Evolutionary conservation across 2,888 invertebrate genomes (phyloP), one percentile per base, ranked within the genome.

Genomic region (Thalpophila matura): DNA sequence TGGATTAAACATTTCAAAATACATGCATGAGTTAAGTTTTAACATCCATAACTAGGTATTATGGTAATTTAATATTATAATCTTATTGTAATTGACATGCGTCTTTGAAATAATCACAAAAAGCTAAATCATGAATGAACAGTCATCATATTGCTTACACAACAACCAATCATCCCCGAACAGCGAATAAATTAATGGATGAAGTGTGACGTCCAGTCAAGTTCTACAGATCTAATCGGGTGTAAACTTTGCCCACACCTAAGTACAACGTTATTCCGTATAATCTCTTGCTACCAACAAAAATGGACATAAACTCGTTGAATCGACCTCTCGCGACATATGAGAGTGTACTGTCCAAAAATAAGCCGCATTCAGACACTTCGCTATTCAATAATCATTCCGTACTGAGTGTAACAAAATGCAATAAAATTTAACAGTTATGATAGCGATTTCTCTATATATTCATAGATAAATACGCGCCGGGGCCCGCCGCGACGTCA

Each of bases 351-450:
- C 81, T 71, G 74, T 81, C 83, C 80, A 79, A 82, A 78, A 72
- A 73, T 75, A 77, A 83, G 81, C 81, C 79, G 50, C 75, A 80
- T 80, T 65, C 70, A 79, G 79, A 73, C 63, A 78, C 75, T 78
- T 71, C 64, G 71, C 82, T 83, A 82, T 86, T 86, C 79, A 83
- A 86, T 84, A 67, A 72, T 73, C 66, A 75, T 80, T 80, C 74
- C 85, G 81, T 86, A 87, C 86, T 85, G 88, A 91, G 87, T 91
- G 91, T 92, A 94, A 95, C 93, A 92, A 92, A 94, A 94, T 89
- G 92, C 92, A 90, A 92, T 92, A 91, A 92, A 93, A 92, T 94
- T 92, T 91, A 95, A 95, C 94, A 95, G 91, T 94, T 93, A 95
- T 86, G 85, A 93, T 95, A 95, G 94, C 94, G 86, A 89, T 93